Conservation (phyloP, 2,888 invertebrate species). For the Agriotes lineatus region DNA sequence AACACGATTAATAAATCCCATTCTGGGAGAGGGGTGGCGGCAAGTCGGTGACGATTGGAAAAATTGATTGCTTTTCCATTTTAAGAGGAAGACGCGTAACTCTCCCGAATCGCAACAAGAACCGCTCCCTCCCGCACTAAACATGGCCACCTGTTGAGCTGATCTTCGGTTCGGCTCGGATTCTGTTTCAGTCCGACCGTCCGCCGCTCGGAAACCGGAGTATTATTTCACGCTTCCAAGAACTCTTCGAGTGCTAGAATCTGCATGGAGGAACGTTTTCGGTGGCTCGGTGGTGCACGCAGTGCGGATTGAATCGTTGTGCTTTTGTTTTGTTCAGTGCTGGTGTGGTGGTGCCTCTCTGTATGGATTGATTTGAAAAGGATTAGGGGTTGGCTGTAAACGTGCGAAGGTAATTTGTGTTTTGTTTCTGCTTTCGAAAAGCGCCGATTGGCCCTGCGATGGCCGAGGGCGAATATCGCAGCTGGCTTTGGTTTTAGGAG, state of each 20-base stretch:
- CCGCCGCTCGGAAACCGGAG: constrained; percentile 23
- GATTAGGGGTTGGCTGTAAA: background rate
- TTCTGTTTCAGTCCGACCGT: constrained; percentile 45
- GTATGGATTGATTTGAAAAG: background rate
- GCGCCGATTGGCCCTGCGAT: no score
- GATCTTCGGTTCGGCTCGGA: constrained; percentile 47
- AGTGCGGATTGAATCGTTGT: background rate
- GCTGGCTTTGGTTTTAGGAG: no score
- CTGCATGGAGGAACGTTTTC: background rate
- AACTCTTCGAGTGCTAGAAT: constrained; percentile 26
- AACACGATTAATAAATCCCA: background rate
- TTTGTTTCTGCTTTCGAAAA: background rate
- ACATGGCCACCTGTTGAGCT: constrained; percentile 57
- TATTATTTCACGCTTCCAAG: constrained; percentile 25
- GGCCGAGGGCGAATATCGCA: no score
- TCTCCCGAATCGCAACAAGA: constrained; percentile 21
- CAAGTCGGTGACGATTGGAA: background rate
- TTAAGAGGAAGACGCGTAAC: constrained; percentile 16
- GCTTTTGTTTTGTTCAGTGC: background rate
- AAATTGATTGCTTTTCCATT: constrained; percentile 20
- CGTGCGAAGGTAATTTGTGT: constrained; percentile 1
- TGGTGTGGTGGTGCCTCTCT: background rate
- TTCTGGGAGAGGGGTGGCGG: no score
- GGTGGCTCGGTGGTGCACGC: background rate
- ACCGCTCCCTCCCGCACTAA: constrained; percentile 47